Percentiles rank a stretch among this genome's conserved stretches.
phyloP scores from a whole-genome alignment of 1,140 invertebrate genomes.

The Bemisia tabaci region DNA sequence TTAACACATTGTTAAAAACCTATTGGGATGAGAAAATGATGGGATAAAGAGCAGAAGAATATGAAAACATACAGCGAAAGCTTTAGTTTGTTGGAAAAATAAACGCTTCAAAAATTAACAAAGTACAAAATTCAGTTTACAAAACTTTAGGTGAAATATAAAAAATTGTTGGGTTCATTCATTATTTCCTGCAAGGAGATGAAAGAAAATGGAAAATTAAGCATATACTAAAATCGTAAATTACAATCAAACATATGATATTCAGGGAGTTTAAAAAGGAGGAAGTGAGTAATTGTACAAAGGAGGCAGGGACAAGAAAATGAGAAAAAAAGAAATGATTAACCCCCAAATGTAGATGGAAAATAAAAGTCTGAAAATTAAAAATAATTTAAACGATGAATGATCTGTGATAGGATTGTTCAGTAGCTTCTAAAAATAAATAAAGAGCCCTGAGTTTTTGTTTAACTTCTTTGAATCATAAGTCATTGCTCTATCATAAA shows the following conservation, averaged over 20 bases:
- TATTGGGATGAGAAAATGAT: neutral
- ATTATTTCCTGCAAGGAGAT: neutral
- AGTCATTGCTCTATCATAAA: no score
- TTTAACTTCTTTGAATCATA: no score
- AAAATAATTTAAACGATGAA: no score
- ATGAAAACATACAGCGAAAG: neutral
- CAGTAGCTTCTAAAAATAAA: no score
- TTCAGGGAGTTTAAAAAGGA: neutral
- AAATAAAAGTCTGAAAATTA: no score
- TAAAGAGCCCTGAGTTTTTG: no score
- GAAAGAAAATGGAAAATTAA: neutral
- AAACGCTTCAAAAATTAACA: neutral
- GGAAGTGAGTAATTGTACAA: neutral
- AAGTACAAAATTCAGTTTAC: neutral
- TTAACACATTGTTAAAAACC: neutral
- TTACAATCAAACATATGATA: neutral
- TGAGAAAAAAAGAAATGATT: no score
- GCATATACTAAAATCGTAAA: neutral
- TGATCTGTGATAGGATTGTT: no score
- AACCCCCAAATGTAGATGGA: no score
- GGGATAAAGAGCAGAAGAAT: neutral
- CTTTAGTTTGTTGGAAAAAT: neutral
- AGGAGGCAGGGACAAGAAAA: no score
- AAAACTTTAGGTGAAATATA: neutral
- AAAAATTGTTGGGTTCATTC: neutral